These are phyloP conservation scores for Orientallactaga sibirica DNA, from an alignment of 2,797 vertebrate genomes.

Conservation along the genomic window DNA sequence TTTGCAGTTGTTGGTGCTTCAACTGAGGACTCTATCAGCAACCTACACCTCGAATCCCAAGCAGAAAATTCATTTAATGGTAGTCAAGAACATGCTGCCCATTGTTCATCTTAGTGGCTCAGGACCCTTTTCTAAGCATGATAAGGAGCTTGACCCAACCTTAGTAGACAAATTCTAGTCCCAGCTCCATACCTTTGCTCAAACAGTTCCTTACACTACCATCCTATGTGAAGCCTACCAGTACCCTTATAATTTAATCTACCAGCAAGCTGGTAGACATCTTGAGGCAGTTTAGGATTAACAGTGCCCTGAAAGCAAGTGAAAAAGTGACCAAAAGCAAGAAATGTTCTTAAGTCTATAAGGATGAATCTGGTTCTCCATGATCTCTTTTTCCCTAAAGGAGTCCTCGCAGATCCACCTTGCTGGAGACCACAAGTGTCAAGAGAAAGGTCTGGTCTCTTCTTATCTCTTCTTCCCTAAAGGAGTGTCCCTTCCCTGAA, in stretches of 20 bases:
- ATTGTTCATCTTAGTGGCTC: neutral
- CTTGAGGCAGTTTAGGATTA: no score
- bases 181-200: neutral
- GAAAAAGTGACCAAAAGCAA: no score
- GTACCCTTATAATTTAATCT: neutral
- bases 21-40: neutral
- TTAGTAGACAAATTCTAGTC: neutral
- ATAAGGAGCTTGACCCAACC: neutral
- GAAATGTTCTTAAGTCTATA: no score
- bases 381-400: no score
- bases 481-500: no score
- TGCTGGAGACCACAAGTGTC: no score
- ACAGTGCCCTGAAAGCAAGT: no score
- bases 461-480: no score
- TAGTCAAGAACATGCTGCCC: neutral
- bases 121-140: slow-evolving; percentile 3
- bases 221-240: neutral
- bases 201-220: neutral
- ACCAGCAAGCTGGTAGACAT: neutral
- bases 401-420: no score
- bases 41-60: neutral
- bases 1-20: neutral
- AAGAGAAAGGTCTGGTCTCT: no score
- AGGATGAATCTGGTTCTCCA: no score
- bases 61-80: neutral